Evolutionary conservation across 2,888 invertebrate species (phyloP).

Genomic region (Lypha dubia): DNA sequence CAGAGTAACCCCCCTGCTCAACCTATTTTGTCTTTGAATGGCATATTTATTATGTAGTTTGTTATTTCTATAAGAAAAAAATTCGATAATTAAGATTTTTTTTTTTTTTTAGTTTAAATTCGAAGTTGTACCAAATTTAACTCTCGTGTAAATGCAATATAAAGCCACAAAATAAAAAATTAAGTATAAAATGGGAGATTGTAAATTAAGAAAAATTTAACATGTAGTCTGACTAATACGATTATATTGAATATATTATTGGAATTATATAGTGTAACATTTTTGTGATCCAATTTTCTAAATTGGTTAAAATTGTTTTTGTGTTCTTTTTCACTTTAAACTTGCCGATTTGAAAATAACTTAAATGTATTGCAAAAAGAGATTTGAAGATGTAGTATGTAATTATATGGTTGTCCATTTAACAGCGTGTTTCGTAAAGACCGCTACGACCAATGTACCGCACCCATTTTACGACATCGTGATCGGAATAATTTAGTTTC

Average conservation of each 20-base stretch:
- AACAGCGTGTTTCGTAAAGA: constrained; percentile 99
- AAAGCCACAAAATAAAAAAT: no score
- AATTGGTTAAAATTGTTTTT: constrained; percentile 46
- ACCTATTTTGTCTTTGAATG: no score
- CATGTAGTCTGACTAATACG: constrained; percentile 28
- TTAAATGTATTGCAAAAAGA: not conserved
- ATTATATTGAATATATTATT: constrained; percentile 63
- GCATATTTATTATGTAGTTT: no score
- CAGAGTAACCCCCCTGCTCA: no score
- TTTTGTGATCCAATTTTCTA: constrained; percentile 52
- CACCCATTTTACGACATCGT: constrained; percentile 99
- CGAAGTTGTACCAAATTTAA: no score
- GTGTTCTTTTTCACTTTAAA: constrained; percentile 36
- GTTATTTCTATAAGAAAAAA: no score
- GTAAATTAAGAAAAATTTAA: constrained; percentile 14
- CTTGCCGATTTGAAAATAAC: constrained; percentile 20
- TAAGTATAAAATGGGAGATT: not conserved
- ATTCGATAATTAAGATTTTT: no score
- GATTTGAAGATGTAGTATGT: not conserved
- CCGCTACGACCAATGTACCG: constrained; percentile 99
- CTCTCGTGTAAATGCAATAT: not conserved
- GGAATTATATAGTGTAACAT: constrained; percentile 59
- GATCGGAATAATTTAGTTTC: constrained; percentile 99
- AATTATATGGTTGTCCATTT: constrained; percentile 78
- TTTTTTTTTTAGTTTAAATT: no score